Evolutionary conservation across 2,797 vertebrate genomes (phyloP), one percentile per base, ranked within the genome.

Genomic region (Otolemur crassicaudatus): DNA sequence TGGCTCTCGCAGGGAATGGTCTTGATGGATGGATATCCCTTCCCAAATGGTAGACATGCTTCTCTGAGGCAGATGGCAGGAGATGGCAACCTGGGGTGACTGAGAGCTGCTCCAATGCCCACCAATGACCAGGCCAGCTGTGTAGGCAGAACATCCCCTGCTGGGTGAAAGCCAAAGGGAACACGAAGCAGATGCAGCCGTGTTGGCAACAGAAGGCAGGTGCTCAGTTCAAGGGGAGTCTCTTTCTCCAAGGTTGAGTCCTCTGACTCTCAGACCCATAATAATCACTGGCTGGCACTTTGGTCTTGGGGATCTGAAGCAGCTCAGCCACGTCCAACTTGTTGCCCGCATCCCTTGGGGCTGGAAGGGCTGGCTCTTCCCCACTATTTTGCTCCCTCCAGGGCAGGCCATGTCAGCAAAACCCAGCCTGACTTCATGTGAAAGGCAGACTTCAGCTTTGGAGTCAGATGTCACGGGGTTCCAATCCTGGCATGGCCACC

Each of bases 191-290:
- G 87, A 43, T 25, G 56, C 7, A 53, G 58, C 69, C 27, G 20
- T 58, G 58, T 17, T 14, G 31, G 77, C 43, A 65, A 83, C 84
- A 86, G 92, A 92, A 90, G n/a, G 76, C 96, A 87, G 80, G 80
- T 46, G 65, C 61, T 31, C 0, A 0, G 34, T 65, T 43, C 2
- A 1, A 73, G n/a, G 53, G 70, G 46, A 17, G 75, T 43, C 40
- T 72, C 67, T 40, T 79, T 43, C 63, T 72, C 87, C 87, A 69
- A 82, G 65, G 82, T 79, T 92, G 49, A 0, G 5, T 49, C 77
- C 43, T 84, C 60, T 8, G 5, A n/a, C 37, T 70, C 43, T 43
- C 49, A 60, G 85, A 43, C 61, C 58, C 34, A 16, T 34, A 49
- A 16, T 3, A 16, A 31, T 85, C 65, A 27, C 40, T 4, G 73